Evolutionary conservation across 2,888 invertebrate species (phyloP), one percentile per base, ranked within the genome.

Genomic region (Microctonus hyperodae): DNA sequence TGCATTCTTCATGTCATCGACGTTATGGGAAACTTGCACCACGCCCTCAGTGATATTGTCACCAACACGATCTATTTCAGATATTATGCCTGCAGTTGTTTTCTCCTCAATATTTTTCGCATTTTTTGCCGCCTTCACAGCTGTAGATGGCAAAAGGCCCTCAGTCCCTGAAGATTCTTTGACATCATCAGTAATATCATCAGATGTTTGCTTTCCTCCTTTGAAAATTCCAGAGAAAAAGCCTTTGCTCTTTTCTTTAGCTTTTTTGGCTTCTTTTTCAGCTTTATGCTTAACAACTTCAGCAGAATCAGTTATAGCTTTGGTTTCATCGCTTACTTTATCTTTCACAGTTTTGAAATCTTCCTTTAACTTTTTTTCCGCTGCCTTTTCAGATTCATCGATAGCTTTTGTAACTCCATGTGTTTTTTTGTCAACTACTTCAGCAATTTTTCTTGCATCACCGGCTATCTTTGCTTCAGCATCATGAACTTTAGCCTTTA

Each of bases 331-430:
- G 0, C 56, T 37, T 1, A 73, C 40, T 69, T 77, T 73, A 5
- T 69, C 70, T 48, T 73, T 70, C 1, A 71, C 60, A 40, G 53
- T 57, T n/a, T 65, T 67, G 11, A 59, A 44, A 44, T 72, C 69
- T 9, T 74, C 73, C 40, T 73, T 63, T 7, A 73, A 68, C 64
- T 73, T 73, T 56, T 22, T 50, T 67, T 71, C 69, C 67, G 86
- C 86, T 75, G 86, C 86, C 68, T 87, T 85, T 2, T 62, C 48
- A 11, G 86, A 33, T 31, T 86, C 86, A 62, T 83, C 85, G 0
- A 44, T 7, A 20, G 4, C 16, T 16, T 44, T 16, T 4, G 44
- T 62, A 16, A 85, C 85, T 72, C 86, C 86, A 69, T 83, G 85
- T 10, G 87, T 86, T 70, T 71, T 70, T 28, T 64, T 59, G 37